Percentiles rank a stretch among this genome's conserved stretches.
phyloP scores from a whole-genome alignment of 2,888 invertebrate species.

The Apamea monoglypha region DNA sequence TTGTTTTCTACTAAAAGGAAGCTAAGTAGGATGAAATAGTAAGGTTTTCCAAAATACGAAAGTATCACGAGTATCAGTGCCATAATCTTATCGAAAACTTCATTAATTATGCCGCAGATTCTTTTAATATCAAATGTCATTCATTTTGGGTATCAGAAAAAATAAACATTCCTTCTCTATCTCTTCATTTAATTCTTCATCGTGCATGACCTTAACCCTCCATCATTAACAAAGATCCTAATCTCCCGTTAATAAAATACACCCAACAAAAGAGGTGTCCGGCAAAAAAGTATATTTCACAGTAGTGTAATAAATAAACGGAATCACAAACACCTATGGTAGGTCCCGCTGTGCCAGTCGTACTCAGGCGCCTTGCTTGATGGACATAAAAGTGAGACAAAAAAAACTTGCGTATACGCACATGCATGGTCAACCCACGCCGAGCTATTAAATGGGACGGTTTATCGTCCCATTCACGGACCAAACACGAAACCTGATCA shows the following conservation, averaged over 20 bases:
- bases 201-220: slow-evolving; percentile 13
- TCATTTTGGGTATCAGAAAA: background rate
- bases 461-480: slow-evolving; percentile 86
- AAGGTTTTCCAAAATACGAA: background rate
- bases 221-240: slow-evolving; percentile 49
- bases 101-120: background rate
- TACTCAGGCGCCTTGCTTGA: slow-evolving; percentile 84
- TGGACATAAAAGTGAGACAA: slow-evolving; percentile 78
- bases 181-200: slow-evolving; percentile 27
- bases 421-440: slow-evolving; percentile 81
- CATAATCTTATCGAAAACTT: background rate
- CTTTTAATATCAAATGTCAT: slow-evolving; percentile 6
- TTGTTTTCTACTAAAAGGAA: background rate
- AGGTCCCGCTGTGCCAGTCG: slow-evolving; percentile 82
- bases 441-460: slow-evolving; percentile 81
- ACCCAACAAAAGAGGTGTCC: slow-evolving; percentile 57
- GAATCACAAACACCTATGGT: slow-evolving; percentile 75
- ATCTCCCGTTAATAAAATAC: slow-evolving; percentile 53
- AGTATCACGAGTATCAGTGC: background rate
- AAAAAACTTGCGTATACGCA: slow-evolving; percentile 63
- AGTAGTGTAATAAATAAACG: slow-evolving; percentile 83
- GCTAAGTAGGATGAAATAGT: background rate
- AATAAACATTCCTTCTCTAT: background rate
- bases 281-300: slow-evolving; percentile 75
- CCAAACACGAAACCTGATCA: slow-evolving; percentile 80